Conservation (phyloP, 2,797 vertebrate genomes). For the Hapalemur alaotrensis region DNA sequence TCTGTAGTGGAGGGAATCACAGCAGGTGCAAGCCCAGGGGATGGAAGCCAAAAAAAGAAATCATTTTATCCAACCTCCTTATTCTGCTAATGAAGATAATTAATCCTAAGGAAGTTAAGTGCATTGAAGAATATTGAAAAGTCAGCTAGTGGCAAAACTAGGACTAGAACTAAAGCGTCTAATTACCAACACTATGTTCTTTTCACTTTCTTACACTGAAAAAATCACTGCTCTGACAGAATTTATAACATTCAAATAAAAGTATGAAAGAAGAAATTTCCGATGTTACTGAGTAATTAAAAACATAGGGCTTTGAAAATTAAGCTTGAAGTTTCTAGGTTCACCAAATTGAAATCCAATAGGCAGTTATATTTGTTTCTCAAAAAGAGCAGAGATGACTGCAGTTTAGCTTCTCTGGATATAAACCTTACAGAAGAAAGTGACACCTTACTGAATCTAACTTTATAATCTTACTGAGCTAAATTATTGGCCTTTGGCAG, state of each 20-base stretch:
- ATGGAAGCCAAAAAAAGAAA: not conserved
- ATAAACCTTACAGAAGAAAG: not conserved
- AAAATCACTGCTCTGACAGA: constrained; percentile 14
- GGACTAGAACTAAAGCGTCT: constrained; percentile 14
- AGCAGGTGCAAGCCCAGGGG: not conserved
- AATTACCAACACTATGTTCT: not conserved
- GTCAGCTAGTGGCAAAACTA: constrained; percentile 20
- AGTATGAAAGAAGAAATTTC: constrained; percentile 1
- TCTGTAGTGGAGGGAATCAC: not conserved
- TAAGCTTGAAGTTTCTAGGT: constrained; percentile 38
- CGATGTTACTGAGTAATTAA: not conserved
- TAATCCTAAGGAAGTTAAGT: not conserved
- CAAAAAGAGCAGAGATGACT: not conserved
- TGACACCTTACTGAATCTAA: not conserved
- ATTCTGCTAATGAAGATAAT: constrained; percentile 26
- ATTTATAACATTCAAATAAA: constrained; percentile 11
- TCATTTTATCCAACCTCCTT: not conserved
- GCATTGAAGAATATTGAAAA: not conserved
- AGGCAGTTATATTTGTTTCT: constrained; percentile 12
- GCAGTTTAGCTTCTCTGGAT: not conserved
- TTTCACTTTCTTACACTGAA: constrained; percentile 17
- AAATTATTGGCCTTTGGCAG: not conserved
- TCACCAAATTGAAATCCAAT: constrained; percentile 52
- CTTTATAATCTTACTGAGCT: not conserved
- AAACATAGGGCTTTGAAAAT: constrained; percentile 39